Evolutionary conservation across 2,113 vertebrate species (phyloP).

Genomic region (Ploceus nigricollis): DNA sequence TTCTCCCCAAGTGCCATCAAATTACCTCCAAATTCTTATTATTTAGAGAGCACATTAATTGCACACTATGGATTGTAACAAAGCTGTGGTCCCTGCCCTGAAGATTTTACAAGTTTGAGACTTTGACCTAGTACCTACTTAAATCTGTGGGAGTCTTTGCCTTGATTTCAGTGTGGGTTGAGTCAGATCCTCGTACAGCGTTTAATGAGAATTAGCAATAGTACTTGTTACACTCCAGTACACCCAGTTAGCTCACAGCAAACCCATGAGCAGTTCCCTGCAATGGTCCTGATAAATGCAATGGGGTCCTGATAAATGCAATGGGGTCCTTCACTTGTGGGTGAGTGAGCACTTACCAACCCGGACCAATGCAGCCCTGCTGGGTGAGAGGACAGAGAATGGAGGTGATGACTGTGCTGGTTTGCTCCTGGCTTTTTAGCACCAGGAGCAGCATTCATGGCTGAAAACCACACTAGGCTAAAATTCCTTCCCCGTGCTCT

Average conservation of each 20-base stretch:
- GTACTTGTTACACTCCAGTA: background rate
- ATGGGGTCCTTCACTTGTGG: background rate
- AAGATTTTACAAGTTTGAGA: conserved; percentile 24
- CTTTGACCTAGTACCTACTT: conserved; percentile 17
- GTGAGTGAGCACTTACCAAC: fast-evolving
- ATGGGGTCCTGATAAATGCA: background rate
- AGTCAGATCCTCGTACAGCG: background rate
- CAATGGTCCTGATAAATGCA: background rate
- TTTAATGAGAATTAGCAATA: background rate
- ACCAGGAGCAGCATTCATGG: fast-evolving
- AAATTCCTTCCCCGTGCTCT: background rate
- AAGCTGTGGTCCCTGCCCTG: conserved; percentile 5
- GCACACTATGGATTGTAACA: background rate
- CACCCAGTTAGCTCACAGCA: background rate
- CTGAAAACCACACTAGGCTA: background rate
- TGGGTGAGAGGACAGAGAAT: background rate
- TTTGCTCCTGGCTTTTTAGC: background rate
- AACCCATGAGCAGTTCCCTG: background rate
- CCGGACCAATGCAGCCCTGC: background rate
- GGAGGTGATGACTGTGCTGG: background rate
- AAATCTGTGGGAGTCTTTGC: conserved; percentile 25
- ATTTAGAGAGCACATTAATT: conserved; percentile 10
- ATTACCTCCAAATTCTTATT: conserved; percentile 12
- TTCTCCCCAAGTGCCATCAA: background rate
- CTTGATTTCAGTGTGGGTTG: conserved; percentile 8